phyloP scores from a whole-genome alignment of 1,140 invertebrate species.

The Bombus pyrosoma region DNA sequence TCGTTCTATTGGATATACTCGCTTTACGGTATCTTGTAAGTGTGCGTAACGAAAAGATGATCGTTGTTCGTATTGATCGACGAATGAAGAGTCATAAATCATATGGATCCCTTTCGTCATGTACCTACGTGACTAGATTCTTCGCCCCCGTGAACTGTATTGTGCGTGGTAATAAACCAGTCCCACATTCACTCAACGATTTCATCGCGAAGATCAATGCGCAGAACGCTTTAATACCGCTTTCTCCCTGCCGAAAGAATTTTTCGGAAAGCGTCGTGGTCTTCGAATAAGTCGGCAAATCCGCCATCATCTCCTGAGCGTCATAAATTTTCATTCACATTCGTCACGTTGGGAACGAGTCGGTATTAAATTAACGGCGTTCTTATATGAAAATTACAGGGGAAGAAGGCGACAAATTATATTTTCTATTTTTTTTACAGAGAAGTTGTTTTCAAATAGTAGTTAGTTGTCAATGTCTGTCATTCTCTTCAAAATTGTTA shows the following conservation, averaged over 20 bases:
- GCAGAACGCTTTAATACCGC: neutral
- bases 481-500: no score
- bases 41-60: neutral
- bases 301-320: neutral
- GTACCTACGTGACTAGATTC: conserved; percentile 27
- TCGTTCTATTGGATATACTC: neutral
- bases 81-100: conserved; percentile 27
- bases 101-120: conserved; percentile 3
- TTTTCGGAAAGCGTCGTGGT: neutral
- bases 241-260: neutral
- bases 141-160: neutral
- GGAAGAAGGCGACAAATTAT: no score
- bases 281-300: neutral
- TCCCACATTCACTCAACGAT: neutral
- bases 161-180: conserved; percentile 17
- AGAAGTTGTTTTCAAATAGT: no score
- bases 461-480: no score
- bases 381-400: no score
- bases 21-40: neutral
- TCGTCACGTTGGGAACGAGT: no score
- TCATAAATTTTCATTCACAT: neutral
- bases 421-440: no score
- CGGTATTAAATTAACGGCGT: no score
- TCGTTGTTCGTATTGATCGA: conserved; percentile 1
- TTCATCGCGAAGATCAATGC: neutral